Evolutionary conservation across 2,888 invertebrate species (phyloP), one percentile per base, ranked within the genome.

Genomic region (Rhingia rostrata): DNA sequence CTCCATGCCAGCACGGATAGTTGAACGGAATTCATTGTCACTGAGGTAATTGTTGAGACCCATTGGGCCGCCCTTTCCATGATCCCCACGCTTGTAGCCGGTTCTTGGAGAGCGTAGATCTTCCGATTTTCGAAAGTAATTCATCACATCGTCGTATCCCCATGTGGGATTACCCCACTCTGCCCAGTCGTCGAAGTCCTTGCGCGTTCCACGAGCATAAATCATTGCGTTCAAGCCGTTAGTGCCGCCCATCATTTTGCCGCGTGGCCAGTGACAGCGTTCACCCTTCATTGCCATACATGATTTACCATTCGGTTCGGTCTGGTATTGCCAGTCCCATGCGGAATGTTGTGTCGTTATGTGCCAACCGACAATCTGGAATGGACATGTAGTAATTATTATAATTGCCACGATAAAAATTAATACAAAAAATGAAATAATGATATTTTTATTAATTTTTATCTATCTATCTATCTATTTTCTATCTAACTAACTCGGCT

Each of bases 51-150:
- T 82, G 75, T 93, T 92, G 2, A 94, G 89, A 6, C 92, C 91
- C 87, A 94, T 89, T 7, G 92, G 93, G 3, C 91, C 91, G 12
- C 95, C 96, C n/a, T 92, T 93, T 0, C 94, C 94, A 87, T 96
- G 96, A 85, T 91, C 90, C 0, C 89, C 89, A 0, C 87, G 81
- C 86, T 87, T 87, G 58, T 86, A 89, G 14, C 86, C 89, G 4
- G 79, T 80, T 1, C 88, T 86, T 0, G 88, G 88, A 1, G 89
- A 89, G 4, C 95, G 94, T 89, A 96, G 95, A 90, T 93, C 92
- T 89, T 94, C 93, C 0, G 96, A 96, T 90, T 97, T 97, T 89
- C 94, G 95, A 90, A 97, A 97, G 89, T 97, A 97, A 0, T 94
- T 93, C 22, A 97, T 89, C 0, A 97, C 94, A 86, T 95, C 95